Evolutionary conservation across 2,888 invertebrate species (phyloP).

Genomic region (Apotomis turbidana): DNA sequence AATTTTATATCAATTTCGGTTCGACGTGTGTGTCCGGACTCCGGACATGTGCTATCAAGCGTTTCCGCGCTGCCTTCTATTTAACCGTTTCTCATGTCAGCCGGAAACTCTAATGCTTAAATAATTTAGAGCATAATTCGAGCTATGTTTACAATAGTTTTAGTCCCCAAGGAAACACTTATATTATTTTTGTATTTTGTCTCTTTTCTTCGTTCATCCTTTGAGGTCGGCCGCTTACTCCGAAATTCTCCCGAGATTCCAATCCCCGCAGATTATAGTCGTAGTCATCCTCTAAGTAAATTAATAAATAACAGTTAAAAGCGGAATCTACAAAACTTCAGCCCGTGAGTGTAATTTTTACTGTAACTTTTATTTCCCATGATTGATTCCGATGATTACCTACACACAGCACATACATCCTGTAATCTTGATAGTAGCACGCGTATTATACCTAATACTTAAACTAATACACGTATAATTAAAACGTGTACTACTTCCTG

Average conservation of each 20-base stretch:
- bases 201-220: not conserved
- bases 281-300: not conserved
- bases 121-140: conserved; percentile 61
- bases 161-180: conserved; percentile 10
- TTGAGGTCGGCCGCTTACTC: not conserved
- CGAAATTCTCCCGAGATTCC: not conserved
- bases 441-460: conserved; percentile 8
- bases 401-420: too few relatives aligned
- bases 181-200: not conserved
- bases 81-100: conserved; percentile 46
- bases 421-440: not conserved
- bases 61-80: conserved; percentile 56
- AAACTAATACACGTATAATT: conserved; percentile 25
- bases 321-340: not conserved
- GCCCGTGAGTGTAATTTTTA: not conserved
- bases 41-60: conserved; percentile 64
- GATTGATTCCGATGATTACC: not conserved
- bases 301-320: too few relatives aligned
- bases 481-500: conserved; percentile 41
- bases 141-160: conserved; percentile 36
- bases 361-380: not conserved
- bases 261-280: not conserved
- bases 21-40: conserved; percentile 73
- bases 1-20: conserved; percentile 52
- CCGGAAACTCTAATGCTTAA: conserved; percentile 65